phyloP scores from a whole-genome alignment of 2,888 invertebrate species.

The Tubiluchus corallicola region DNA sequence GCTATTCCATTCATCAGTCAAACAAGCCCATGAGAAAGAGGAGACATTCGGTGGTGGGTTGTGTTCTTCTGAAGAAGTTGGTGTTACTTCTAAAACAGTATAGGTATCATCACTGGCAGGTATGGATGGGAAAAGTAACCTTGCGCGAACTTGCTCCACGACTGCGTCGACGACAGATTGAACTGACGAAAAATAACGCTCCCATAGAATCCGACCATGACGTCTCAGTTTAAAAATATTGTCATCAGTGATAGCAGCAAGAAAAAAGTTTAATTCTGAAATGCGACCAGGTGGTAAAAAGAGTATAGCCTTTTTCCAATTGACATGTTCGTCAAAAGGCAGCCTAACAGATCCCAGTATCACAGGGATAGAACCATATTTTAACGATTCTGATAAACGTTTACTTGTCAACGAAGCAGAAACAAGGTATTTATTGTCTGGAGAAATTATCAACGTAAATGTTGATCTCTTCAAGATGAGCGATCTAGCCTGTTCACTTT shows the following conservation, averaged over 20 bases:
- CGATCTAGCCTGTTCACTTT: too few species aligned
- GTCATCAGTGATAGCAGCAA: conserved; percentile 64
- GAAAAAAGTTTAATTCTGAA: conserved; percentile 72
- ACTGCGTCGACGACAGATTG: conserved; percentile 65
- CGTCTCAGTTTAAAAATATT: conserved; percentile 64
- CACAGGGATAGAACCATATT: conserved; percentile 74
- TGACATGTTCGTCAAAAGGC: conserved; percentile 52
- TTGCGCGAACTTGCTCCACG: conserved; percentile 55
- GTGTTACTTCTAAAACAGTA: too few species aligned
- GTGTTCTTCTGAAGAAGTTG: too few species aligned
- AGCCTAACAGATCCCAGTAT: conserved; percentile 56
- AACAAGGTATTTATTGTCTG: conserved; percentile 44
- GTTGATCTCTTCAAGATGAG: conserved; percentile 51
- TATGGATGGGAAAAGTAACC: conserved; percentile 66
- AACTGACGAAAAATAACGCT: conserved; percentile 70
- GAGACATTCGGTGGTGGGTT: too few species aligned
- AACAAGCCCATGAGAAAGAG: too few species aligned
- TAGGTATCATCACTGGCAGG: conserved; percentile 49
- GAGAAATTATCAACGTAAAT: conserved; percentile 61
- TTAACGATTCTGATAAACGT: conserved; percentile 64
- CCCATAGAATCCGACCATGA: conserved; percentile 74
- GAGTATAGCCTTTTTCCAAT: conserved; percentile 36
- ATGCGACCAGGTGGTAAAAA: conserved; percentile 33
- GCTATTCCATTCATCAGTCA: too few species aligned
- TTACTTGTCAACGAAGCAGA: conserved; percentile 40